phyloP scores from a whole-genome alignment of 1,140 invertebrate genomes.

The Mercenaria mercenaria region DNA sequence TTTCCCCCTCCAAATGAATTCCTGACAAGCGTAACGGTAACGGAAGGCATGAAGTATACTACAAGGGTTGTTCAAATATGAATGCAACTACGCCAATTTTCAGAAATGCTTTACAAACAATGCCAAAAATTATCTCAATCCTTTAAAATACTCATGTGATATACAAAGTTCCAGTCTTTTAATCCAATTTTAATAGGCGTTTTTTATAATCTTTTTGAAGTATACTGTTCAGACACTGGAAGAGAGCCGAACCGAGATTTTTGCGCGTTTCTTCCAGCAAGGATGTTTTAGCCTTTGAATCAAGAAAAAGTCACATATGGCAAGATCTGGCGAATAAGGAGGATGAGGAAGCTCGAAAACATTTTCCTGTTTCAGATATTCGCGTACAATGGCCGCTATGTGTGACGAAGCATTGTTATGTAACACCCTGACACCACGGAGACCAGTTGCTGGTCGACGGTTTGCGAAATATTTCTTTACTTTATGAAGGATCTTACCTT shows the following conservation, averaged over 20 bases:
- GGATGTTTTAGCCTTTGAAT: neutral
- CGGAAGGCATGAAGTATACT: no score
- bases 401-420: slow-evolving; percentile 16
- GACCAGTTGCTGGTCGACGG: slow-evolving; percentile 15
- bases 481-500: slow-evolving; percentile 4
- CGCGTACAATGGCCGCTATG: neutral
- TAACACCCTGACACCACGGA: neutral
- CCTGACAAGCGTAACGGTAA: no score
- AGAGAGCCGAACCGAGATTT: neutral
- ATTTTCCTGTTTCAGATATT: slow-evolving; percentile 20
- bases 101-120: neutral
- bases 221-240: slow-evolving; percentile 12
- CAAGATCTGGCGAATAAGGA: slow-evolving; percentile 1
- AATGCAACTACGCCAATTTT: neutral
- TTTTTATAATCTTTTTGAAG: neutral
- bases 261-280: neutral
- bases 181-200: neutral
- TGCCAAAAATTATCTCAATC: slow-evolving; percentile 2
- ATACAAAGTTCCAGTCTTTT: neutral
- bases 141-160: slow-evolving; percentile 12
- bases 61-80: neutral
- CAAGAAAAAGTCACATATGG: neutral
- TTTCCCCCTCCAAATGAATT: no score
- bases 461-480: slow-evolving; percentile 10
- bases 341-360: neutral